A percentile compares a stretch with the other conserved stretches of the same genome.
Conservation (phyloP, 2,113 vertebrate genomes). For the Psophia crepitans region DNA sequence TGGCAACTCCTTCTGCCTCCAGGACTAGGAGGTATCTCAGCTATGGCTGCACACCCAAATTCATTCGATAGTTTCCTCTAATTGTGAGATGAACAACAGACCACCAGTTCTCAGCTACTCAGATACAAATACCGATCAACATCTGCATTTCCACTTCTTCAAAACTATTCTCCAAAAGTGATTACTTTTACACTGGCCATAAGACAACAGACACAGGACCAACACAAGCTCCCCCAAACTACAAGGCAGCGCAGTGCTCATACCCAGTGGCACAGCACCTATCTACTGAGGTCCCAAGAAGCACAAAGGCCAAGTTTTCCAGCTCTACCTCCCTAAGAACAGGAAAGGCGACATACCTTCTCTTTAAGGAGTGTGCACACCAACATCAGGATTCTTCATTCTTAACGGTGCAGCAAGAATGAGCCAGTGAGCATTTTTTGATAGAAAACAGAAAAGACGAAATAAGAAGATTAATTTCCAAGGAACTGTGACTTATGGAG, state of each 20-base stretch:
- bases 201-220: neutral
- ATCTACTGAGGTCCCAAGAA: neutral
- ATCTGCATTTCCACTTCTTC: neutral
- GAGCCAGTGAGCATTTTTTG: neutral
- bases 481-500: neutral
- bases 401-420: neutral
- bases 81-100: neutral
- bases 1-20: neutral
- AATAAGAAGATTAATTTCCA: neutral
- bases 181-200: neutral
- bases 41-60: fast-evolving
- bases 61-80: neutral
- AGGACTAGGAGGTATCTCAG: neutral
- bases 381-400: neutral
- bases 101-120: neutral
- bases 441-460: neutral
- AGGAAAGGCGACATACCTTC: neutral
- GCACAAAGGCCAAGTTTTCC: neutral
- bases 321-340: neutral
- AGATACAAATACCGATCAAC: neutral
- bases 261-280: neutral
- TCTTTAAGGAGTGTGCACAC: neutral
- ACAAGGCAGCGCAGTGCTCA: fast-evolving
- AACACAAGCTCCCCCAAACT: neutral
- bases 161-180: neutral